Evolutionary conservation across 2,113 vertebrate genomes (phyloP).

Genomic region (Mola mola): DNA sequence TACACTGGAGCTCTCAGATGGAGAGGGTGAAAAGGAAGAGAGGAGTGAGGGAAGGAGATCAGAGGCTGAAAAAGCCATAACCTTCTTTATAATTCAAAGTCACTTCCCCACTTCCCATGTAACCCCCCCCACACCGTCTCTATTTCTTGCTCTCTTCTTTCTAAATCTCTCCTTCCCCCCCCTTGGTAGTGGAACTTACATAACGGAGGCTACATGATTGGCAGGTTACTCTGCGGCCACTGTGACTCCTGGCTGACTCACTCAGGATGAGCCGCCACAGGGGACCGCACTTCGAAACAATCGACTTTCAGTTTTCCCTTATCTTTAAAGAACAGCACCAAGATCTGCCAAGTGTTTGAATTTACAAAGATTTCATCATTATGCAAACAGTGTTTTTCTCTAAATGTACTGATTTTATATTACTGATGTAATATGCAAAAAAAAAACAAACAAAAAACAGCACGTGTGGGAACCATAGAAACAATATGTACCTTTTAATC

Average conservation of each 20-base stretch:
- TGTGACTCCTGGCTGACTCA: slow-evolving; percentile 41
- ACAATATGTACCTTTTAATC: background rate
- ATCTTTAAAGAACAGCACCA: slow-evolving; percentile 18
- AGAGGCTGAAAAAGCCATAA: slow-evolving; percentile 38
- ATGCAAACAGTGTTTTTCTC: no score
- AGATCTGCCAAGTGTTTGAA: background rate
- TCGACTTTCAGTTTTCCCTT: slow-evolving; percentile 7
- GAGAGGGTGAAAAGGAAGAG: background rate
- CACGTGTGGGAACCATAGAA: no score
- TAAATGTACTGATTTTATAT: no score
- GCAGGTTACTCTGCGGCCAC: slow-evolving; percentile 28
- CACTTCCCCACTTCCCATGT: slow-evolving; percentile 30
- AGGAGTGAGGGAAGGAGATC: background rate
- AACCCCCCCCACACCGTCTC: background rate
- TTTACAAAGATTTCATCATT: no score
- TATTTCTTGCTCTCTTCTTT: slow-evolving; percentile 13
- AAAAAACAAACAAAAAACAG: no score
- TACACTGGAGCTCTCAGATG: slow-evolving; percentile 1
- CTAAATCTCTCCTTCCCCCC: slow-evolving; percentile 10
- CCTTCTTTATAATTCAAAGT: slow-evolving; percentile 60
- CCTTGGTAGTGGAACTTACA: slow-evolving; percentile 45
- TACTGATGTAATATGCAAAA: no score
- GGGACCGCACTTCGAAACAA: slow-evolving; percentile 23
- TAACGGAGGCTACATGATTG: slow-evolving; percentile 50
- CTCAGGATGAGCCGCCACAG: slow-evolving; percentile 27